Evolutionary conservation across 2,113 vertebrate genomes (phyloP), one percentile per base, ranked within the genome.

Genomic region (Lontra canadensis): DNA sequence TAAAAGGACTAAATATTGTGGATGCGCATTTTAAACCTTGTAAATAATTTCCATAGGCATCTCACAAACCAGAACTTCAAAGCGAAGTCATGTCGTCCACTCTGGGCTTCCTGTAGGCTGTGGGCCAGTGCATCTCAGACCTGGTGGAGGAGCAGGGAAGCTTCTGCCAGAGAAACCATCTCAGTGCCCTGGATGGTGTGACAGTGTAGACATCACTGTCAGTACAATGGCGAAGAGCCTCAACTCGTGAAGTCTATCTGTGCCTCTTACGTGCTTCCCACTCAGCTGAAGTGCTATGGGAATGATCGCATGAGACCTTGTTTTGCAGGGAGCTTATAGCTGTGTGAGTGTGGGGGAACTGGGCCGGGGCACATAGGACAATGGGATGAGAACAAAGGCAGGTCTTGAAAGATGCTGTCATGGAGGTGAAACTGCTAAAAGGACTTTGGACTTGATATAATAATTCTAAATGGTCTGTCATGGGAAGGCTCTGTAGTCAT

Each of bases 41-140:
- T 65, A 63, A 95, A 12, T 73, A n/a, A 61, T 73, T 88, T 87
- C 14, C 29, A 71, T 6, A 76, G 42, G 52, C 36, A 82, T 82
- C 59, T 95, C 86, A 87, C 42, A 73, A 76, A 71, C 20, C 11
- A 78, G 49, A 90, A 93, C 94, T 96, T 89, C 73, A 63, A 14
- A 67, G 31, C n/a, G 36, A 78, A 57, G 42, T 71, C 14, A 23
- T 86, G 7, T 57, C 61, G 47, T 5, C 18, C 15, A n/a, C 7
- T 88, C 12, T n/a, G 36, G 65, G 18, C 10, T 88, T 91, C 31
- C 55, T 63, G 2, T 18, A 65, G 44, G 31, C 31, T 84, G 21
- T 61, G 23, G 29, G 7, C 6, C 47, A 86, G 2, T 57, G 44
- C 57, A 47, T 17, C 20, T 17, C 31, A 83, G 49, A 61, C 15